Evolutionary conservation across 2,888 invertebrate genomes (phyloP), one percentile per base, ranked within the genome.

Genomic region (Drosophila leonis): DNA sequence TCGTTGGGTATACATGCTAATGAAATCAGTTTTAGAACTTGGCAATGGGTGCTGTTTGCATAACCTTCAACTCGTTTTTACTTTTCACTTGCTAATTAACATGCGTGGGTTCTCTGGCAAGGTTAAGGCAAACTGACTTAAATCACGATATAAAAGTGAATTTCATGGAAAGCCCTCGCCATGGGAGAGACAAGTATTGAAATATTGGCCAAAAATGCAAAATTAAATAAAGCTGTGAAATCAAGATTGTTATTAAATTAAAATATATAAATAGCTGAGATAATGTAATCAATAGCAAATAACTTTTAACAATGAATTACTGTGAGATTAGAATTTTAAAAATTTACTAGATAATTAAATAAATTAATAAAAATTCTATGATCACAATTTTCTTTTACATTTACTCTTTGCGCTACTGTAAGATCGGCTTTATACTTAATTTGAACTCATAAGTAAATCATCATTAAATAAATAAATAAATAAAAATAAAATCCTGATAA

Each of bases 1-100:
- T 64, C 55, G 44, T 39, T n/a, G 39, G 37, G 46, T 18, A 12
- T 42, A 71, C 52, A 75, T 60, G 75, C 66, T 75, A 75, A 75
- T 75, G 75, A 71, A 75, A 75, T 75, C 75, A 59, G 65, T 71
- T 56, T 70, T 59, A 52, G 59, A 60, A 52, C 65, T 60, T 41
- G 49, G 42, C 65, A 18, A 39, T 39, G 52, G 33, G 37, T 18
- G 65, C 61, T 60, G 54, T 46, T 52, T 41, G 39, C 61, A 48
- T 62, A 74, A 74, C 74, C 73, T 74, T 73, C 74, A 73, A 61
- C 69, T 55, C 29, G 60, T 24, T 63, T 61, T 42, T 48, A 52
- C 48, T 62, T 57, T 67, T 48, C 55, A 63, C 48, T 64, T 24
- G 29, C 63, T 73, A 73, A 74, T 73, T 73, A 73, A 33, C 73